A percentile compares a stretch with the other conserved stretches of the same genome.
phyloP scores from a whole-genome alignment of 2,888 invertebrate species.

The Trisateles emortualis region DNA sequence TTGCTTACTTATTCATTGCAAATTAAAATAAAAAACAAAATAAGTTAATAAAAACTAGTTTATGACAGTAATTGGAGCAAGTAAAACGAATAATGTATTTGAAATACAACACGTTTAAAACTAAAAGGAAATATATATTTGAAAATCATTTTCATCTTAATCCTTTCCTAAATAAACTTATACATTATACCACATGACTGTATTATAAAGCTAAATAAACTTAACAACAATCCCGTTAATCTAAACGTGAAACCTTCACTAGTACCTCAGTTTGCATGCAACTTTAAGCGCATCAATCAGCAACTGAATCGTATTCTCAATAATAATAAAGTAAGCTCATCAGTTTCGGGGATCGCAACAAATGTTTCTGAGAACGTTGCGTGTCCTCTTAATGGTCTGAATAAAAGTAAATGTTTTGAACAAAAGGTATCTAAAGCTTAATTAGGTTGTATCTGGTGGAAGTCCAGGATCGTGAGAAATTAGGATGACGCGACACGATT shows the following conservation, averaged over 20 bases:
- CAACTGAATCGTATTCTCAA: conserved; percentile 56
- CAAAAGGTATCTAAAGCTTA: conserved; percentile 46
- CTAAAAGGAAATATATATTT: no score
- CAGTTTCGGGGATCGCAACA: conserved; percentile 67
- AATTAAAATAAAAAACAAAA: background rate
- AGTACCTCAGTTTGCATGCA: conserved; percentile 58
- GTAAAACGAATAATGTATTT: no score
- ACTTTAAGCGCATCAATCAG: conserved; percentile 67
- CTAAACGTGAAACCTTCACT: conserved; percentile 31
- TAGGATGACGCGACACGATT: conserved; percentile 21
- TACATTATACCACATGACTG: background rate
- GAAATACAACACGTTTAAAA: no score
- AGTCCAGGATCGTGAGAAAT: conserved; percentile 24
- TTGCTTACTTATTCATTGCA: background rate
- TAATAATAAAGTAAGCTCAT: conserved; percentile 71
- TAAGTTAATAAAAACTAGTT: no score
- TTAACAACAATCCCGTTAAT: conserved; percentile 24
- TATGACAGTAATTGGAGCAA: no score
- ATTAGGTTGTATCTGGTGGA: conserved; percentile 42
- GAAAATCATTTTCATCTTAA: background rate
- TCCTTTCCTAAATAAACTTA: background rate
- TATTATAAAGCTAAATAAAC: conserved; percentile 27
- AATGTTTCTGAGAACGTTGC: conserved; percentile 70
- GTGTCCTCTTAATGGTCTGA: conserved; percentile 50
- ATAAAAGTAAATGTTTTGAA: conserved; percentile 46